Base-by-base conservation (phyloP, 2,888 invertebrate species). In the Mechanitis mazaeus region DNA sequence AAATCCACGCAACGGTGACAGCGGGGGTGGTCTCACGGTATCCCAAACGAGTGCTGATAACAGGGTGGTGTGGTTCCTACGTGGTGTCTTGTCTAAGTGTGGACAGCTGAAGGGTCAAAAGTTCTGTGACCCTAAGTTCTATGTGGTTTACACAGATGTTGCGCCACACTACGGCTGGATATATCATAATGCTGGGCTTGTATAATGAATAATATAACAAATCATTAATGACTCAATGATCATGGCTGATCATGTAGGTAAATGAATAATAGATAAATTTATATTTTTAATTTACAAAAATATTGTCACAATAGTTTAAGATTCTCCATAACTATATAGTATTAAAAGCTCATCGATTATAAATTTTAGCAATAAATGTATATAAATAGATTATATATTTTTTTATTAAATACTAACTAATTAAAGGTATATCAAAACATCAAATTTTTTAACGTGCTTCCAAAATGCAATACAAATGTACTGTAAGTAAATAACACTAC, bases 1-100 rank as follows among this genome's bases (percentile, higher is more conserved):
- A 7, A 91, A 91, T 50, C 92, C 92, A 33, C 91, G 93, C 54
- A 93, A 93, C 72, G 93, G 93, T 0, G 93, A 93, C 71, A 93
- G 93, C 65, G 93, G 93, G 0, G 92, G 93, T 20, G 93, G 93
- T 28, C 78, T 93, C 1, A 81, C 90, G 0, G 77, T 92, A 47
- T 82, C 84, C 33, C 80, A 78, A 2, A 68, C 81, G 45, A 83
- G 84, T 62, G 60, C 73, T 2, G 87, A 87, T 63, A 81, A 85
- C 71, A 82, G 76, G 71, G 73, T 86, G 46, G 85, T 81, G 67
- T 88, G 85, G 85, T 79, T 83, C 63, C 74, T 89, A 0, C 76
- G 87, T n/a, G 89, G 88, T 0, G 79, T 87, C 0, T 75, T 89
- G 1, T 89, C 88, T 5, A 87, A 85, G 65, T 88, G 88, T 58